A percentile compares a stretch with the other conserved stretches of the same genome.
Evolutionary conservation across 2,888 invertebrate genomes (phyloP).

Genomic region (Synanthedon tipuliformis): DNA sequence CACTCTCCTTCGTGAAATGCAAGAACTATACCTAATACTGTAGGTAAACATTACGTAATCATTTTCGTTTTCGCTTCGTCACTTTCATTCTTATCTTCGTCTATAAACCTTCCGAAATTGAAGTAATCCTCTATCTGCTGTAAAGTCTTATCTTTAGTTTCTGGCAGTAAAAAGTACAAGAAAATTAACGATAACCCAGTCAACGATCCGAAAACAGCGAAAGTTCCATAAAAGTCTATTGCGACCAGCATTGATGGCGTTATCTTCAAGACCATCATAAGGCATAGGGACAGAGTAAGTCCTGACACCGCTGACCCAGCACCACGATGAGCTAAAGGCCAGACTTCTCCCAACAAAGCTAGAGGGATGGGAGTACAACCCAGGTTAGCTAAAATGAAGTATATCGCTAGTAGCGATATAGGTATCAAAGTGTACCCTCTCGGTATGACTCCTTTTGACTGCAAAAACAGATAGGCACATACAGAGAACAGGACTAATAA

Average conservation of each 20-base stretch:
- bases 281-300: conserved; percentile 18
- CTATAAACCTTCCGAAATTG: conserved; percentile 19
- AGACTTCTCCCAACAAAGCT: conserved; percentile 40
- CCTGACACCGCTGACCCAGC: conserved; percentile 28
- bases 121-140: conserved; percentile 30
- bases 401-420: conserved; percentile 24
- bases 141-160: conserved; percentile 29
- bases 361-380: conserved; percentile 43
- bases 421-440: conserved; percentile 25
- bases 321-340: conserved; percentile 37
- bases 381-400: conserved; percentile 36
- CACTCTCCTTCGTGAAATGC: no score
- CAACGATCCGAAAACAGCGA: conserved; percentile 28
- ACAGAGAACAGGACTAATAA: conserved; percentile 19
- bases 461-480: conserved; percentile 28
- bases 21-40: no score
- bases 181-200: conserved; percentile 14
- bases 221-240: conserved; percentile 36
- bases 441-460: conserved; percentile 16
- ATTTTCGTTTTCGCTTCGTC: conserved; percentile 18
- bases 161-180: conserved; percentile 23
- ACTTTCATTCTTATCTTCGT: conserved; percentile 13
- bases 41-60: conserved; percentile 5
- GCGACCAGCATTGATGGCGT: conserved; percentile 27
- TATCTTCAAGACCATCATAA: conserved; percentile 28